These are phyloP conservation scores for Nephrotoma guestfalica DNA, from an alignment of 2,888 invertebrate species.

Conservation along the genomic window DNA sequence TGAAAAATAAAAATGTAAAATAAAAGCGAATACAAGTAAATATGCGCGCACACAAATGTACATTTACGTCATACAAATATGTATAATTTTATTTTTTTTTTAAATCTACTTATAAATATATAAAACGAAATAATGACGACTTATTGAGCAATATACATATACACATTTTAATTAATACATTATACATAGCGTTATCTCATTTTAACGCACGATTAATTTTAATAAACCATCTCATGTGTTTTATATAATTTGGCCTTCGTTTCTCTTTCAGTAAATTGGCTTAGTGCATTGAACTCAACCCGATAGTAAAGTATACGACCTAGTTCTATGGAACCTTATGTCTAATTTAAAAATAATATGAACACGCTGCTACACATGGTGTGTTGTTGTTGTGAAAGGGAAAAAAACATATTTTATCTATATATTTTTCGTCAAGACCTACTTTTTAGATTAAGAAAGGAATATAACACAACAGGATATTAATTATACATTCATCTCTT, in stretches of 20 bases:
- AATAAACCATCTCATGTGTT: neutral
- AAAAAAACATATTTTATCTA: neutral
- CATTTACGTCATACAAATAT: neutral
- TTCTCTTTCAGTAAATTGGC: constrained; percentile 15
- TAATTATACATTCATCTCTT: neutral
- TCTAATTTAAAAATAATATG: neutral
- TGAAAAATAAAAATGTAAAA: neutral
- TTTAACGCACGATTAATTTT: neutral
- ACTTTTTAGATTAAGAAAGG: neutral
- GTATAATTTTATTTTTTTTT: neutral
- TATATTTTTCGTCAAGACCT: neutral
- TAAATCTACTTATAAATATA: neutral
- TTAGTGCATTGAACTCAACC: constrained; percentile 16
- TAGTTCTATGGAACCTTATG: constrained; percentile 13
- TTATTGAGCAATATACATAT: neutral
- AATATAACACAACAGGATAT: neutral
- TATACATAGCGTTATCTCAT: neutral
- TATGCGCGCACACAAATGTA: neutral
- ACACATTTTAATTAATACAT: neutral
- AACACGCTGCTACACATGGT: neutral
- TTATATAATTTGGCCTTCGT: constrained; percentile 16
- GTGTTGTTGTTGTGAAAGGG: neutral
- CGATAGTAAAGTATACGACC: constrained; percentile 16
- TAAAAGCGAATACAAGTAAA: neutral
- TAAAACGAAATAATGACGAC: neutral